Base-by-base conservation (phyloP, 2,797 vertebrate species). In the Eidolon dupreanum region DNA sequence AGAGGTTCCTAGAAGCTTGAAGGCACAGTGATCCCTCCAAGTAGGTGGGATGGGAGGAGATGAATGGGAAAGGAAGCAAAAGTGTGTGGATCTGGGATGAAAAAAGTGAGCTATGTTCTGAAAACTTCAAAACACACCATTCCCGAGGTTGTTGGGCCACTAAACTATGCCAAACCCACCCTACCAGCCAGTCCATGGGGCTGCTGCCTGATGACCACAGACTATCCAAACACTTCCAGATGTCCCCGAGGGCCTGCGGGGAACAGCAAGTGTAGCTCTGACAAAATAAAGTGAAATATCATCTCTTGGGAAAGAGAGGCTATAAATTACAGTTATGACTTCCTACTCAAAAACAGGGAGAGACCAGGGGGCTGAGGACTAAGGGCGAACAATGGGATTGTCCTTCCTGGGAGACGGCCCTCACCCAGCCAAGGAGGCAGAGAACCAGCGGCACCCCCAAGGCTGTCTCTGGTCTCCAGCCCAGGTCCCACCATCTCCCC, bases 171-270 rank as follows among this genome's bases (percentile, higher is more conserved):
- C 93, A 59, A 90, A 88, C 61, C 63, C 84, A 82, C 55, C 61
- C 96, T 93, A 77, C 81, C 73, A 20, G 68, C 19, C 1, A 0
- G 55, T 38, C 33, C 16, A 8, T 22, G 24, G 71, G 88, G 53
- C 24, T 12, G 38, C 41, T 19, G 88, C 20, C 49, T 51, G 77
- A 88, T 83, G 96, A 92, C 70, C 84, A 79, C 75, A 88, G 68
- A 83, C 68, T 16, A 33, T 74, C 59, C 96, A 93, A 97, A 90
- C 65, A 91, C 43, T 96, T 95, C 82, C 97, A 97, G 93, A 97
- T 95, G 97, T 93, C 88, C 92, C 59, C 63, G 79, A 91, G 78
- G 90, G 82, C 81, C 13, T 1, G 33, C 1, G 1, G 43, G 73
- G 85, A 82, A 66, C 11, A 3, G 74, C 96, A 84, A 96, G 84